Base-by-base conservation (phyloP, 1,140 invertebrate genomes). In the Cydia amplana region DNA sequence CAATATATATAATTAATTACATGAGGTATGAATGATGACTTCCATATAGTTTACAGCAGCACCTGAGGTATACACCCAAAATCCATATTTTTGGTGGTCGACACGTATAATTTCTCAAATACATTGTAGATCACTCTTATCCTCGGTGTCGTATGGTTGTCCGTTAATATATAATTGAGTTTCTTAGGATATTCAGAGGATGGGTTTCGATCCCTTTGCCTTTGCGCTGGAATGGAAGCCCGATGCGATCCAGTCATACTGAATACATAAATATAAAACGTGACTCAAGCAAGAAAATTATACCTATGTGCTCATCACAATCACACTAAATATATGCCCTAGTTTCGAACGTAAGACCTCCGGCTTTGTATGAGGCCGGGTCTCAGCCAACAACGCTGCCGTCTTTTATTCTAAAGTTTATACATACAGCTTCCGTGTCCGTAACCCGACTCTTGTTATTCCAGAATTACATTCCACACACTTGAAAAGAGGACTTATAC, bases 361-460 rank as follows among this genome's bases (percentile, higher is more conserved):
- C 20, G 10, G 18, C 55, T 60, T 12, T 7, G 20, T 23, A 60
- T 51, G 16, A 51, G 49, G 7, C 55, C 20, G n/a, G n/a, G 20
- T 20, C 55, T 20, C 18, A n/a, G 14, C 43, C 20, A 60, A n/a
- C 55, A 10, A 60, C 10, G 18, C 55, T 60, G 18, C n/a, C 46
- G 46, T 49, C 55, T 60, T 60, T 60, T 60, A 60, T 60, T 60
- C 55, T 60, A 20, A 60, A 60, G 55, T 23, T 23, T 23, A 60
- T 23, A 60, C 25, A 32, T 36, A 70, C 28, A 10, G 65, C 65
- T 70, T 70, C 65, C 65, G 65, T 70, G 28, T 70, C n/a, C 32
- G 65, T 70, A 70, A 70, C 32, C 65, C 65, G 65, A 70, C 65
- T 36, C 65, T 70, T 70, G 65, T 70, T 70, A 40, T 70, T 70